Conservation (phyloP, 2,888 invertebrate genomes). For the Nomada fucata region DNA sequence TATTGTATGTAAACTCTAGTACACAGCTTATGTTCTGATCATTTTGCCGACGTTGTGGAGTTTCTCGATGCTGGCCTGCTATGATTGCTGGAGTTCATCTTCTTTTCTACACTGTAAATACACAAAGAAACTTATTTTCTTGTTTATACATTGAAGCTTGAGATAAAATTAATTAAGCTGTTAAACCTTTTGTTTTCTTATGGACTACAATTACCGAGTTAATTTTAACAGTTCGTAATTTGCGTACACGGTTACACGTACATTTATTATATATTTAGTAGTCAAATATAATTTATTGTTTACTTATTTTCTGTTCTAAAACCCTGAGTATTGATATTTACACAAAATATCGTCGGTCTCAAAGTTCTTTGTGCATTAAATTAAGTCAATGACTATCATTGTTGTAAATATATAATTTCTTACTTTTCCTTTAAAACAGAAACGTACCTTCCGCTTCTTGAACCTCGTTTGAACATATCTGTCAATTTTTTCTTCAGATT, state of each 20-base stretch:
- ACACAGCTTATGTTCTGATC: conserved; percentile 29
- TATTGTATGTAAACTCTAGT: conserved; percentile 9
- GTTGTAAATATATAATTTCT: conserved; percentile 36
- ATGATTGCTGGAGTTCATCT: conserved; percentile 73
- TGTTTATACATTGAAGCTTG: not conserved
- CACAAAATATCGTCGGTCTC: no score
- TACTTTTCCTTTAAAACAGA: not conserved
- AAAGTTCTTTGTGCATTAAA: conserved; percentile 8
- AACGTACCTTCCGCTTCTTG: conserved; percentile 76
- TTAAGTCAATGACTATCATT: not conserved
- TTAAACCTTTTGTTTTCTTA: not conserved
- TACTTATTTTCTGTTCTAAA: not conserved
- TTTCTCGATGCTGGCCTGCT: conserved; percentile 81
- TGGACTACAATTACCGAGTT: no score
- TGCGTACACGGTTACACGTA: not conserved
- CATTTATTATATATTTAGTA: not conserved
- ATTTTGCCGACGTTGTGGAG: conserved; percentile 76
- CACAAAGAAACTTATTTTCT: conserved; percentile 22
- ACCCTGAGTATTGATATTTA: not conserved
- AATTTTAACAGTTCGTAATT: no score
- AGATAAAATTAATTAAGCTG: not conserved
- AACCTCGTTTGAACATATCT: conserved; percentile 91
- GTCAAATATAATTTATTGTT: not conserved
- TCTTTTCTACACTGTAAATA: conserved; percentile 77
- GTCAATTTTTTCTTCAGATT: conserved; percentile 92